Evolutionary conservation across 2,797 vertebrate genomes (phyloP).

Genomic region (Aeoliscus strigatus): DNA sequence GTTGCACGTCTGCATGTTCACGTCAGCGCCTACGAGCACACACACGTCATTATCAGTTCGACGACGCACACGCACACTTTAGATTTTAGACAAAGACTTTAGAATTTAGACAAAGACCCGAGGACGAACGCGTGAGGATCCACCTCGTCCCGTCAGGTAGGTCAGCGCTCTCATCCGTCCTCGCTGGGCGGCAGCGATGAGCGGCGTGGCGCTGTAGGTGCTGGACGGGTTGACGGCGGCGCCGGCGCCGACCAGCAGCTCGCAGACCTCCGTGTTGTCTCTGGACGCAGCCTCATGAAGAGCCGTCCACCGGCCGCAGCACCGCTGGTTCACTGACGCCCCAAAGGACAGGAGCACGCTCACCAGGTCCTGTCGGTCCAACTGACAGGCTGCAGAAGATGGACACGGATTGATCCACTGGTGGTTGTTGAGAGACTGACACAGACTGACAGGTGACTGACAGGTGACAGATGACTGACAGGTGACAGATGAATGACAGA

Average conservation of each 20-base stretch:
- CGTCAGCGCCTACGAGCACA: slow-evolving; percentile 79
- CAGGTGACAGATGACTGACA: too few relatives aligned
- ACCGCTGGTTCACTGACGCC: slow-evolving; percentile 88
- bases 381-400: slow-evolving; percentile 88
- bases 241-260: slow-evolving; percentile 80
- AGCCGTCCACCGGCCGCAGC: slow-evolving; percentile 87
- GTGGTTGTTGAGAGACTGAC: too few relatives aligned
- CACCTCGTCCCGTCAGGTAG: slow-evolving; percentile 85
- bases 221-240: slow-evolving; percentile 84
- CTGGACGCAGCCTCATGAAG: slow-evolving; percentile 87
- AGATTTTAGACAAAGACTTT: too few relatives aligned
- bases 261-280: slow-evolving; percentile 83
- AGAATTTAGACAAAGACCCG: too few relatives aligned
- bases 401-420: too few relatives aligned
- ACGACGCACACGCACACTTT: too few relatives aligned
- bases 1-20: slow-evolving; percentile 86
- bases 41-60: slow-evolving; percentile 6
- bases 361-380: slow-evolving; percentile 78
- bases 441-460: too few relatives aligned
- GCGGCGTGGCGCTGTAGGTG: slow-evolving; percentile 83
- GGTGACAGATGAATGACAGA: too few relatives aligned
- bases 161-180: slow-evolving; percentile 79
- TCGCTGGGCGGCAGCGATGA: slow-evolving; percentile 87
- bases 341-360: slow-evolving; percentile 79
- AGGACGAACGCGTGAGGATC: too few relatives aligned